These are phyloP conservation scores for Acomys russatus DNA, from an alignment of 2,797 vertebrate species.

Conservation along the genomic window DNA sequence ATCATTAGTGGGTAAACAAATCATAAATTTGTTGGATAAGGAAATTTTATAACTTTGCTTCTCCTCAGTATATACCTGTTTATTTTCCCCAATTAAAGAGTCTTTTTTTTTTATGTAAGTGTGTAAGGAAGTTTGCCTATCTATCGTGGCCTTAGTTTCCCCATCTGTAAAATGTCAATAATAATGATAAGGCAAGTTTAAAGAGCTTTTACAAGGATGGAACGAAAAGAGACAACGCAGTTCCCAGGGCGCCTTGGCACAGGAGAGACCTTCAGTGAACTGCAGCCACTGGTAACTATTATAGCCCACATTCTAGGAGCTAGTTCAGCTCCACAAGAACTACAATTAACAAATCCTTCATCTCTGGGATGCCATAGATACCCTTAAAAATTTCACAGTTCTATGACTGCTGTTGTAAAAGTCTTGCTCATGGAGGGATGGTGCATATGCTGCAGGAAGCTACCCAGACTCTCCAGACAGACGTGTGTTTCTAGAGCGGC, in stretches of 20 bases:
- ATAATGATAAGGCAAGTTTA: neutral
- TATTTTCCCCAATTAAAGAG: constrained; percentile 29
- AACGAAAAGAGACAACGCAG: neutral
- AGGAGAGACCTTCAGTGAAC: neutral
- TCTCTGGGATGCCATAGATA: neutral
- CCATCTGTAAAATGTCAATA: neutral
- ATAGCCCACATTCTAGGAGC: neutral
- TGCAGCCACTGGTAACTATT: neutral
- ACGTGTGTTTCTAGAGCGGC: neutral
- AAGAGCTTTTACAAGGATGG: neutral
- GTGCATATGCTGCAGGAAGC: too few relatives aligned
- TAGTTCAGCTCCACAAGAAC: neutral
- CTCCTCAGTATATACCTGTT: constrained; percentile 51
- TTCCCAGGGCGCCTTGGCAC: neutral
- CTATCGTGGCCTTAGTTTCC: neutral
- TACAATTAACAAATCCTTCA: neutral
- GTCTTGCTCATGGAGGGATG: neutral
- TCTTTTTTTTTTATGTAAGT: neutral
- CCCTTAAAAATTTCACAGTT: neutral
- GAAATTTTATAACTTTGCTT: constrained; percentile 28
- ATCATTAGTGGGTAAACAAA: neutral
- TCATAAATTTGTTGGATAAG: constrained; percentile 11
- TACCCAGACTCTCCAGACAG: neutral
- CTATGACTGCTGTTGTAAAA: neutral
- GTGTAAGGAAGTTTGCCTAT: neutral